A percentile compares a stretch with the other conserved stretches of the same genome.
Evolutionary conservation across 2,113 vertebrate species (phyloP).

Genomic region (Cyprinus carpio): DNA sequence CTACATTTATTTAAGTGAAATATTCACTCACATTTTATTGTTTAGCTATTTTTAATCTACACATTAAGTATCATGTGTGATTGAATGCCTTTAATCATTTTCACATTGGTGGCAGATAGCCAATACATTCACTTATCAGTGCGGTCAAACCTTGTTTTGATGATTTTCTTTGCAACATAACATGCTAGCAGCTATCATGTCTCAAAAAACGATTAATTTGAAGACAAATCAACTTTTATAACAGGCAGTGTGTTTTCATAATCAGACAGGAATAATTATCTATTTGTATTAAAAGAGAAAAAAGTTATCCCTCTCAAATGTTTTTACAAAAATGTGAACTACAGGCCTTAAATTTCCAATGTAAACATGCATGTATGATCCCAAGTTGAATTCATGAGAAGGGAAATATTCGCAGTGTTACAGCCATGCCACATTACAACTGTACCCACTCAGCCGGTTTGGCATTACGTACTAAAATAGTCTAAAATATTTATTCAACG

Average conservation of each 20-base stretch:
- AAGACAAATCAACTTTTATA: background rate
- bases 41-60: background rate
- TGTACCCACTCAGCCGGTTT: background rate
- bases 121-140: background rate
- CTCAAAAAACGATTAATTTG: background rate
- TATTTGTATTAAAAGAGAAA: background rate
- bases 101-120: background rate
- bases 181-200: background rate
- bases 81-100: background rate
- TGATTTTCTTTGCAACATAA: background rate
- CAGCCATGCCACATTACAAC: background rate
- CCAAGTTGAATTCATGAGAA: background rate
- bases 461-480: background rate
- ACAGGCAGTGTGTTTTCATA: background rate
- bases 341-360: background rate
- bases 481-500: background rate
- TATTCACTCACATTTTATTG: background rate
- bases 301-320: background rate
- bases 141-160: background rate
- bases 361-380: background rate
- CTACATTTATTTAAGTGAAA: background rate
- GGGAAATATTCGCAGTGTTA: background rate
- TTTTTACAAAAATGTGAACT: background rate
- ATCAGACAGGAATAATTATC: background rate
- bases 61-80: background rate